Conservation (phyloP, 37 sponge, comb jelly and placozoan species). For the Corticium candelabrum region DNA sequence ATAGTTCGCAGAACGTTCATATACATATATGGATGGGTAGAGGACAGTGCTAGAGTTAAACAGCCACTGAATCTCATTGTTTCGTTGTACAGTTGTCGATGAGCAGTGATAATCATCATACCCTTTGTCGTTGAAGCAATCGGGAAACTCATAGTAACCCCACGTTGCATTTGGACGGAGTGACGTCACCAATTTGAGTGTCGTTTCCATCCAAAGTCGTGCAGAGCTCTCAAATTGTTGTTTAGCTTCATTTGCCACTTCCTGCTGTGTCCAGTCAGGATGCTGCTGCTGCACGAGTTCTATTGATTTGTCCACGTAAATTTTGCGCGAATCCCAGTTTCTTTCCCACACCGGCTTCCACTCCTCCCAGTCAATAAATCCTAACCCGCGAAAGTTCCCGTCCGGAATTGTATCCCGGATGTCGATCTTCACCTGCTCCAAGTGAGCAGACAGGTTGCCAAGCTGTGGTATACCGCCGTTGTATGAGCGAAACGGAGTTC, state of each 20-base stretch:
- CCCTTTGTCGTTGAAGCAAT: background rate
- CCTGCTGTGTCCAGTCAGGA: background rate
- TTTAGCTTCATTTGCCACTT: background rate
- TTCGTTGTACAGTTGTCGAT: background rate
- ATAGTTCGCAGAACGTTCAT: background rate
- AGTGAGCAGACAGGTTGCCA: background rate
- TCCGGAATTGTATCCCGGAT: background rate
- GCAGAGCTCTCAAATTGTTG: background rate
- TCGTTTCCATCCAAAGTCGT: background rate
- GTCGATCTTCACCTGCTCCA: background rate
- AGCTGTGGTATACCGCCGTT: background rate
- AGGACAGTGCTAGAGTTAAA: background rate
- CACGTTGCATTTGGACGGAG: background rate
- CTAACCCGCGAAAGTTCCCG: background rate
- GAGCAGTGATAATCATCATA: background rate
- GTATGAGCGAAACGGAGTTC: background rate
- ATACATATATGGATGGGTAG: background rate
- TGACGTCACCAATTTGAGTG: background rate
- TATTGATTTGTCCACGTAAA: background rate
- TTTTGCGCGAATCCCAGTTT: slow-evolving; percentile 1
- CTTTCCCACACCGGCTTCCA: background rate
- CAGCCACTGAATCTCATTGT: background rate
- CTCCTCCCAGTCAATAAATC: background rate
- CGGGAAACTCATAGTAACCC: background rate
- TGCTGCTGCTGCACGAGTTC: background rate